These are phyloP conservation scores for Eristalinus aeneus DNA, from an alignment of 2,888 invertebrate genomes.

Conservation along the genomic window DNA sequence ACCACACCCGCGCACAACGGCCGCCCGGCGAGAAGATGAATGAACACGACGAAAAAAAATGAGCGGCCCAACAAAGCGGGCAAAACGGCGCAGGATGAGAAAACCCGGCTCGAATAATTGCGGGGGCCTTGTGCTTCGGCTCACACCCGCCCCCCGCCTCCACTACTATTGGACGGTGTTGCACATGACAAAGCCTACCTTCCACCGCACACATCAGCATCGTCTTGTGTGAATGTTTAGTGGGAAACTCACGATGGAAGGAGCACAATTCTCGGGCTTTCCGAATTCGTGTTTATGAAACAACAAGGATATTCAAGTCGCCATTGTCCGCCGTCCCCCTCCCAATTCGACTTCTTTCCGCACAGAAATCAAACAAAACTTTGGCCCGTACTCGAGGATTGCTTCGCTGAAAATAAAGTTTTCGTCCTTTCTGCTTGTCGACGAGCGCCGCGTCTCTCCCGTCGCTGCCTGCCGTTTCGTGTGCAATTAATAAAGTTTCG, in stretches of 20 bases:
- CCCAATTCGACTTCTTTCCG: slow-evolving; percentile 17
- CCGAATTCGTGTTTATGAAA: slow-evolving; percentile 56
- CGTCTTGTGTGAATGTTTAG: neutral
- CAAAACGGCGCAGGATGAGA: neutral
- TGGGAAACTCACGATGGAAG: slow-evolving; percentile 38
- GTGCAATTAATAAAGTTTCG: slow-evolving; percentile 68
- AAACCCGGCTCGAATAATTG: slow-evolving; percentile 62
- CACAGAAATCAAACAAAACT: slow-evolving; percentile 60
- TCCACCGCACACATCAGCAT: neutral
- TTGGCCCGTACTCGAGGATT: slow-evolving; percentile 15
- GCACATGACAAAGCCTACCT: slow-evolving; percentile 56
- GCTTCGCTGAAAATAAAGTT: slow-evolving; percentile 60
- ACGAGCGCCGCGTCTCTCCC: neutral
- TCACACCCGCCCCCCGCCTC: slow-evolving; percentile 22
- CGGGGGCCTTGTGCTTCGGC: slow-evolving; percentile 55
- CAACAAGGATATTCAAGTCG: slow-evolving; percentile 67
- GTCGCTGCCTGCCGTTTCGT: neutral
- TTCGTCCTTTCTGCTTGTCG: slow-evolving; percentile 32
- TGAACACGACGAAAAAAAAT: slow-evolving; percentile 28
- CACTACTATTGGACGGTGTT: slow-evolving; percentile 41
- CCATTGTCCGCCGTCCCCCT: slow-evolving; percentile 49
- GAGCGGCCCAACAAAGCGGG: neutral
- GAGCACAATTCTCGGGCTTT: slow-evolving; percentile 63
- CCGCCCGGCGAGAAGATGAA: slow-evolving; percentile 63
- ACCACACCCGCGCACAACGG: slow-evolving; percentile 39